Conservation (phyloP, 2,888 invertebrate genomes). For the Ryuthela nishihirai region DNA sequence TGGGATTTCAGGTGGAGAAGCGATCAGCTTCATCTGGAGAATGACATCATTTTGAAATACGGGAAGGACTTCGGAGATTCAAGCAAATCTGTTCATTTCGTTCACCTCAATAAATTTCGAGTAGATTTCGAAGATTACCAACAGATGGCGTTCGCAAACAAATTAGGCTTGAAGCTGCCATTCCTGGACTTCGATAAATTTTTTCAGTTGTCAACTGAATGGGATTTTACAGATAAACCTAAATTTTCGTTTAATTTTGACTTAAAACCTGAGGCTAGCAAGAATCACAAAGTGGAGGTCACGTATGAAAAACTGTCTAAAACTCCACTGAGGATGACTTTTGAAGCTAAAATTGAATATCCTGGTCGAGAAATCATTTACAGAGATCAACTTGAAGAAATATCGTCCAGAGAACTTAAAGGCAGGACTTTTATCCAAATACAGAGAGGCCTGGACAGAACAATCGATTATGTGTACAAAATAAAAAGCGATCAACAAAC, state of each 20-base stretch:
- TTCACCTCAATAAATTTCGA: slow-evolving; percentile 3
- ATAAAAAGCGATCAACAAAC: slow-evolving; percentile 13
- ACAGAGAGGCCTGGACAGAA: slow-evolving; percentile 3
- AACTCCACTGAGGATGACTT: slow-evolving; percentile 6
- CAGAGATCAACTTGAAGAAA: slow-evolving; percentile 12
- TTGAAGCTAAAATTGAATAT: slow-evolving; percentile 10
- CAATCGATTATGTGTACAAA: slow-evolving; percentile 17
- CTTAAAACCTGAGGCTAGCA: not conserved
- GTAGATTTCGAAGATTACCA: slow-evolving; percentile 20
- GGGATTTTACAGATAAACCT: slow-evolving; percentile 20
- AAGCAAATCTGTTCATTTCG: slow-evolving; percentile 12
- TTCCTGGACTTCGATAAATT: slow-evolving; percentile 23
- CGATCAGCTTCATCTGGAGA: slow-evolving; percentile 11
- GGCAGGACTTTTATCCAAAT: slow-evolving; percentile 11
- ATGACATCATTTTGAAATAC: slow-evolving; percentile 23
- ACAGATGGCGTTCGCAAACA: slow-evolving; percentile 20
- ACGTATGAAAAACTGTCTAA: slow-evolving; percentile 5
- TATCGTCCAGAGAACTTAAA: slow-evolving; percentile 8
- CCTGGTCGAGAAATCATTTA: slow-evolving; percentile 5
- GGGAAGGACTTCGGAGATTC: slow-evolving; percentile 26
- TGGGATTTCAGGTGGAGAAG: slow-evolving; percentile 31
- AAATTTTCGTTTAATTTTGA: not conserved
- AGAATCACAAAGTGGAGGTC: slow-evolving; percentile 2
- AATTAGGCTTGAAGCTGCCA: slow-evolving; percentile 21
- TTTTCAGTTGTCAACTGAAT: slow-evolving; percentile 3